phyloP scores from a whole-genome alignment of 2,113 vertebrate species.

The Mirza zaza region DNA sequence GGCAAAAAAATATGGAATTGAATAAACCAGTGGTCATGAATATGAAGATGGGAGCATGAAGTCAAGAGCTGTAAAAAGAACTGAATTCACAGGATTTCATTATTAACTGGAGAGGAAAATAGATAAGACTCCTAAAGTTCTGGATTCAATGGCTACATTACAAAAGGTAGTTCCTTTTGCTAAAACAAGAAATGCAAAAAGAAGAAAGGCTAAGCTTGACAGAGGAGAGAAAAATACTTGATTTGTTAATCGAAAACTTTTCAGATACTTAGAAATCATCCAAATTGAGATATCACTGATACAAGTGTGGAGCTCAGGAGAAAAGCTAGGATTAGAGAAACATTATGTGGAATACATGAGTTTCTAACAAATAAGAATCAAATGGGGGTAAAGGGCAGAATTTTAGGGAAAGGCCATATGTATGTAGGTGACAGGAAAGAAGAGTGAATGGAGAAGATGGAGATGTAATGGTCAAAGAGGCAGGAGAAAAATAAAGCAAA shows the following conservation, averaged over 20 bases:
- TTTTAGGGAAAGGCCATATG: neutral
- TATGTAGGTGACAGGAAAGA: neutral
- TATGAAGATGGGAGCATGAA: neutral
- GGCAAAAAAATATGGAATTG: neutral
- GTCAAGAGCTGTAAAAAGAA: neutral
- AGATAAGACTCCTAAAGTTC: neutral
- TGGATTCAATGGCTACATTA: neutral
- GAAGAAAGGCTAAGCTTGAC: neutral
- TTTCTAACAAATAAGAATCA: neutral
- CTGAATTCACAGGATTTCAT: neutral
- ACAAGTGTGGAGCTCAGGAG: neutral
- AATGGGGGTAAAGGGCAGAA: neutral
- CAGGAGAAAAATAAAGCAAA: neutral
- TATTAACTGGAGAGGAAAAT: neutral
- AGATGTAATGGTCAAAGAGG: neutral
- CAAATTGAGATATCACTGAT: neutral
- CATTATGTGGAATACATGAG: accelerated
- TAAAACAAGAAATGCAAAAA: neutral
- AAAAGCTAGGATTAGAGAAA: neutral
- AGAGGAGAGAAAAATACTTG: neutral
- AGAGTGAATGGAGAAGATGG: neutral
- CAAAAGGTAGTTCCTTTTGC: neutral
- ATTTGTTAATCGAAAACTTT: neutral
- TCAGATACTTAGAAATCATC: neutral
- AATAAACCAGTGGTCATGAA: neutral